A percentile compares a stretch with the other conserved stretches of the same genome.
phyloP scores from a whole-genome alignment of 2,113 vertebrate genomes.

The Sinosuthora webbiana region DNA sequence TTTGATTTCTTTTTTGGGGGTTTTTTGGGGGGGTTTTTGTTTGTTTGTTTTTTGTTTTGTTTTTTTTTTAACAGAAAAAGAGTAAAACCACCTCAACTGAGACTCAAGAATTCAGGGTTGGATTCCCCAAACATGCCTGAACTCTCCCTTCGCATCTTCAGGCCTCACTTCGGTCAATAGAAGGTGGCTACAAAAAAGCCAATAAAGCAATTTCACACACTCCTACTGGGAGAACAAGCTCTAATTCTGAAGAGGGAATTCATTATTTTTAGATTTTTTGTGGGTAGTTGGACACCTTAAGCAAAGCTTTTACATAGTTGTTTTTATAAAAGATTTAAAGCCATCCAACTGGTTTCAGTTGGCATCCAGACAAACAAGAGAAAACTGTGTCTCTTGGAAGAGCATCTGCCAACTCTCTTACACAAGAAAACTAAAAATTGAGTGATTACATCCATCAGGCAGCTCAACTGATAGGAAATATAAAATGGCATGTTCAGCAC shows the following conservation, averaged over 20 bases:
- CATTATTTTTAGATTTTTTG: not conserved
- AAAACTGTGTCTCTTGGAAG: not conserved
- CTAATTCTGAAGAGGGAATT: not conserved
- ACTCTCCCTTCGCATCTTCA: not conserved
- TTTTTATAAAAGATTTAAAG: conserved; percentile 6
- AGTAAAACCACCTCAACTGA: not conserved
- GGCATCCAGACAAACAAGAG: conserved; percentile 2
- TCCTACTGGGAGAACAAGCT: not conserved
- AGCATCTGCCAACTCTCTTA: not conserved
- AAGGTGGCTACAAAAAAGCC: not conserved
- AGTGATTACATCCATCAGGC: not conserved
- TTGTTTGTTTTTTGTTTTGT: too few species aligned
- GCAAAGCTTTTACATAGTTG: not conserved
- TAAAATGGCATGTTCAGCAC: not conserved
- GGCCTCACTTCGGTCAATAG: not conserved
- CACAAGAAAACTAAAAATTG: not conserved
- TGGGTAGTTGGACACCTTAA: not conserved
- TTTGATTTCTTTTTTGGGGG: not conserved
- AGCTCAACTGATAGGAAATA: not conserved
- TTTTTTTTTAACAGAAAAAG: not conserved
- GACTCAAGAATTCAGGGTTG: not conserved
- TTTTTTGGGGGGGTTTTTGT: too few species aligned
- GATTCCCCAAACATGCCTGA: not conserved
- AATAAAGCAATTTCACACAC: not conserved
- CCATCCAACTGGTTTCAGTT: not conserved